Base-by-base conservation (phyloP, 2,113 vertebrate species). In the Agelaius tricolor region DNA sequence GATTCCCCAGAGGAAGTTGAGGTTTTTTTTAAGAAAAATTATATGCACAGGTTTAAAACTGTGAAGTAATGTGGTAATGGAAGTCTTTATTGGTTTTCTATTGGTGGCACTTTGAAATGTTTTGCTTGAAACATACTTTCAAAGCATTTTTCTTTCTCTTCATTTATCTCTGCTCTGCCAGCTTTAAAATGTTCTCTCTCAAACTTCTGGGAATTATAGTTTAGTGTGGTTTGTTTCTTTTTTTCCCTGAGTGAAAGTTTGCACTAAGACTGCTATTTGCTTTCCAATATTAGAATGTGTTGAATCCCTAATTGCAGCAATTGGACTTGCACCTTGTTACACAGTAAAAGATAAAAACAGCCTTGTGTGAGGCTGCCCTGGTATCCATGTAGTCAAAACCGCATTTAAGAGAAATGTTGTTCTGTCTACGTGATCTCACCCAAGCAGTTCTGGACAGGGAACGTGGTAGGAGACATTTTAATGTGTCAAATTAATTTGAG, bases 251-350 rank as follows among this genome's bases (percentile, higher is more conserved):
- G 46, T 72, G 37, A 76, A 93, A 11, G 9, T 85, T 82, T 83
- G 43, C 1, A 3, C 23, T 51, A 85, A 71, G 67, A 71, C 73
- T 63, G 39, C 39, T 81, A 19, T 81, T 93, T 87, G 30, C 59
- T 90, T 83, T 90, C 90, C 80, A 67, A 17, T 90, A 94, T 87
- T 67, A 74, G 52, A 80, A 94, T 51, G 31, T 86, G 75, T 92
- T 87, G 79, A 84, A 74, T 77, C 79, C 75, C 63, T 88, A 93
- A 93, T 91, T 80, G 46, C 65, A 90, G 66, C 55, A 57, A 35
- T 81, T 8, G 7, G 67, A 88, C 82, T 81, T 62, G 52, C 61
- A 86, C 47, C 65, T 93, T 77, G 68, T 61, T 76, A 80, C 4
- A 77, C 52, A 77, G 22, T 11, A 80, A 2, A 2, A 67, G 31